phyloP scores from a whole-genome alignment of 2,113 vertebrate species.

The Scopus umbretta region DNA sequence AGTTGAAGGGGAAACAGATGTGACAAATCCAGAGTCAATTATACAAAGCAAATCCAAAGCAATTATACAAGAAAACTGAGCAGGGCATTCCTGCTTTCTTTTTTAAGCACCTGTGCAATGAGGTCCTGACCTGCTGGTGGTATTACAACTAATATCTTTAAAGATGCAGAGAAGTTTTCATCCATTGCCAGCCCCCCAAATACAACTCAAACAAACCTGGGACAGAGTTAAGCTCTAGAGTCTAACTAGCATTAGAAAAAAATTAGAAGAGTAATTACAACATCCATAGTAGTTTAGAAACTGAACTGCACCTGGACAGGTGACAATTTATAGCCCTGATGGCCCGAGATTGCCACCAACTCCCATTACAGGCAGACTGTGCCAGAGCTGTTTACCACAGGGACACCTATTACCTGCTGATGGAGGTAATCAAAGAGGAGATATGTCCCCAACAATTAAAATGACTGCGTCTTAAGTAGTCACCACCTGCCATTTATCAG shows the following conservation, averaged over 20 bases:
- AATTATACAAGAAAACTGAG: background rate
- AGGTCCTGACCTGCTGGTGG: background rate
- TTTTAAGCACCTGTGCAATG: background rate
- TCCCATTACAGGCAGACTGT: background rate
- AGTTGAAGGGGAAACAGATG: background rate
- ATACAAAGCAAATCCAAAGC: background rate
- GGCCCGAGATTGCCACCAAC: background rate
- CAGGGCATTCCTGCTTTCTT: background rate
- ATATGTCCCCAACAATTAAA: background rate
- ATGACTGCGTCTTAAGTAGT: background rate
- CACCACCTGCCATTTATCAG: slow-evolving; percentile 11
- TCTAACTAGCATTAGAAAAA: background rate
- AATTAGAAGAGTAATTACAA: background rate
- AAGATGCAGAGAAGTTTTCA: background rate
- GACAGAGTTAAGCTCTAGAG: background rate
- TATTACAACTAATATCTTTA: background rate
- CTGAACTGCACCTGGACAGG: fast-evolving
- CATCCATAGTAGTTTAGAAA: background rate
- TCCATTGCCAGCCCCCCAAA: background rate
- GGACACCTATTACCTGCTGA: background rate
- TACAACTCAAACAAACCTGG: background rate
- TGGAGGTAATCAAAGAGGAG: background rate
- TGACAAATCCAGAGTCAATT: background rate
- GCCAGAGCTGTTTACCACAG: background rate
- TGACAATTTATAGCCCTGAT: background rate